Base-by-base conservation (phyloP, 2,113 vertebrate species). In the Ceyx melanurus region DNA sequence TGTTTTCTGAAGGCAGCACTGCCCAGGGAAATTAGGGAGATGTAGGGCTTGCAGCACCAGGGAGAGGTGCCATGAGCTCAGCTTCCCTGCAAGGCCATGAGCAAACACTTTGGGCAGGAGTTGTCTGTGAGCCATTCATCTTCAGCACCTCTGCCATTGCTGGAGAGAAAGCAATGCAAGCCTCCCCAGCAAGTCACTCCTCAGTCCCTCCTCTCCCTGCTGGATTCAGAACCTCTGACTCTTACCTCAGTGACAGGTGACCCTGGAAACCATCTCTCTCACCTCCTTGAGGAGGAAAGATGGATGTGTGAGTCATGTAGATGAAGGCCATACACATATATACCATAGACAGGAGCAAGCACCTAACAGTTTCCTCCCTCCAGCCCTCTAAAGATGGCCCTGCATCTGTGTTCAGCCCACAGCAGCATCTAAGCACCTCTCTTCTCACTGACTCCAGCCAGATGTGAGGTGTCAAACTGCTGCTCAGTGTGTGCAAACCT, bases 141-240 rank as follows among this genome's bases (percentile, higher is more conserved):
- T 22, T 20, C 29, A 75, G 37, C 1, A 1, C 12, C 28, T 42
- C 71, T 51, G 62, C 31, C 1, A 0, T 4, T 54, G 22, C 61
- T 60, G 40, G 33, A 75, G 37, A 46, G 8, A 62, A 16, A 31
- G 37, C 37, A 37, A 37, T 37, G 37, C 3, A 37, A 33, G 28
- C 23, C 3, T 58, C 11, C 23, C 20, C 51, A 66, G 4, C 0
- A 4, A 84, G 37, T 10, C 6, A 7, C 11, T 29, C 4, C 29
- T 86, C 9, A 2, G 28, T 53, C 6, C 13, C 12, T 40, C 20
- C 13, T 70, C 45, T 77, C 20, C 15, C 26, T 28, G 23, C 19
- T 65, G 35, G 53, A 31, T n/a, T 76, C 3, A 0, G 6, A 51
- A 26, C 42, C 33, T 86, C 37, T 11, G 1, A 7, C 42, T 79